phyloP scores from a whole-genome alignment of 2,888 invertebrate genomes.

The Poecilus cupreus region DNA sequence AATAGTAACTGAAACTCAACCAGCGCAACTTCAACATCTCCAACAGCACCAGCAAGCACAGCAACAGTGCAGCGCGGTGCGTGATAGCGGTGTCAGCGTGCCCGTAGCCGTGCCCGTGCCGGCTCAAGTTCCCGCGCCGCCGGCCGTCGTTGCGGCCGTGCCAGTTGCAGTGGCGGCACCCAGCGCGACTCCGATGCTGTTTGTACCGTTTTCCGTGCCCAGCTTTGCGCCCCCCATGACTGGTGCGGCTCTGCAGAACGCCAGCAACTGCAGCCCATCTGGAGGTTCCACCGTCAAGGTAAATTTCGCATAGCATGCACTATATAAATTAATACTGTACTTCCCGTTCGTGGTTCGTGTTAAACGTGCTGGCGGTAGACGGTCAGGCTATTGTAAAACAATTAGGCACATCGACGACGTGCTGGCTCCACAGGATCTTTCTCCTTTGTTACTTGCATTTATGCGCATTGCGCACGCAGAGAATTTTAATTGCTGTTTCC shows the following conservation, averaged over 20 bases:
- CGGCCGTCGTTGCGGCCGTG: conserved; percentile 57
- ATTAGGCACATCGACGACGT: too few species aligned
- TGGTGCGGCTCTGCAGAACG: conserved; percentile 68
- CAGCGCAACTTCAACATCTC: conserved; percentile 62
- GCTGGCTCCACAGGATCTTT: not conserved
- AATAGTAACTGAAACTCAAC: conserved; percentile 58
- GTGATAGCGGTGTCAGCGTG: conserved; percentile 30
- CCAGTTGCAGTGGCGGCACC: conserved; percentile 63
- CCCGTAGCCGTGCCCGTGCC: conserved; percentile 60
- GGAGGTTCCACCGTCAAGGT: conserved; percentile 67
- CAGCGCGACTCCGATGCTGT: conserved; percentile 72
- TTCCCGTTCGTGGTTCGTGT: conserved; percentile 15
- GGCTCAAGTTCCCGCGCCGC: conserved; percentile 67
- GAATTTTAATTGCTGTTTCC: conserved; percentile 44
- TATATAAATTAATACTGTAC: not conserved
- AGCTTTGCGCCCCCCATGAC: conserved; percentile 72
- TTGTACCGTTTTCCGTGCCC: conserved; percentile 73
- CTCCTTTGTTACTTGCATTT: not conserved
- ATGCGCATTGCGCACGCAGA: not conserved
- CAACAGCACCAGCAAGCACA: conserved; percentile 61
- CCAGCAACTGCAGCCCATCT: conserved; percentile 71
- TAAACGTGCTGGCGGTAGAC: too few species aligned
- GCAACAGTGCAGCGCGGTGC: conserved; percentile 59
- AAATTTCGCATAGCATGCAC: conserved; percentile 61
- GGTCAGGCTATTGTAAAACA: not conserved